These are phyloP conservation scores for Antheraea yamamai DNA, from an alignment of 2,888 invertebrate genomes.

Conservation along the genomic window DNA sequence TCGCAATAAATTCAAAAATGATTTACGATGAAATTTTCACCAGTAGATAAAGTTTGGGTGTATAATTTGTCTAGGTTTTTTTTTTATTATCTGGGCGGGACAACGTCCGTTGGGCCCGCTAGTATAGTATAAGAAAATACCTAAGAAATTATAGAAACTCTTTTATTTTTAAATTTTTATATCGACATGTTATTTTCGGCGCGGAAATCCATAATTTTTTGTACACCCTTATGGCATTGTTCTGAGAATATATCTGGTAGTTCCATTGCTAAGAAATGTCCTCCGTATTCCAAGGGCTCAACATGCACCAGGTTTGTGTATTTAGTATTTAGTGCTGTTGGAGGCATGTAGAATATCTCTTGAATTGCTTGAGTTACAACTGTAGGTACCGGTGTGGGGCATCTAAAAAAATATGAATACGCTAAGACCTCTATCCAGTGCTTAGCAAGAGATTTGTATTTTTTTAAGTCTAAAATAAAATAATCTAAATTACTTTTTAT, in stretches of 20 bases:
- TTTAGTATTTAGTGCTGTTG: constrained; percentile 78
- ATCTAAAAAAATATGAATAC: constrained; percentile 1
- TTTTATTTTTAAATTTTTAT: background rate
- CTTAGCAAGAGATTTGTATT: no score
- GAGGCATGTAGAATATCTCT: constrained; percentile 83
- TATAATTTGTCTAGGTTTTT: no score
- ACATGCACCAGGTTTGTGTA: constrained; percentile 84
- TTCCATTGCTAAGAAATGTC: constrained; percentile 92
- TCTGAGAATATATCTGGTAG: constrained; percentile 84
- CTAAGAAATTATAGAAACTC: no score
- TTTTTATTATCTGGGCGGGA: no score
- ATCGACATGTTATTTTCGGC: constrained; percentile 5
- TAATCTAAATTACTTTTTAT: no score
- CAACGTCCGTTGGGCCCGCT: no score
- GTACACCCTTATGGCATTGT: constrained; percentile 74
- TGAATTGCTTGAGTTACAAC: constrained; percentile 85
- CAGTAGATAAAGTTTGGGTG: no score
- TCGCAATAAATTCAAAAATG: no score
- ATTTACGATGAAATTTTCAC: no score
- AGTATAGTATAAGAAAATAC: no score
- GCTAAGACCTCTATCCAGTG: background rate
- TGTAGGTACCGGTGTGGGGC: constrained; percentile 80
- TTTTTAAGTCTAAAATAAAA: no score
- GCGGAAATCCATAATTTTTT: background rate
- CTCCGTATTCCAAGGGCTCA: constrained; percentile 83